phyloP scores from a whole-genome alignment of 2,113 vertebrate genomes.

The Pelmatolapia mariae region DNA sequence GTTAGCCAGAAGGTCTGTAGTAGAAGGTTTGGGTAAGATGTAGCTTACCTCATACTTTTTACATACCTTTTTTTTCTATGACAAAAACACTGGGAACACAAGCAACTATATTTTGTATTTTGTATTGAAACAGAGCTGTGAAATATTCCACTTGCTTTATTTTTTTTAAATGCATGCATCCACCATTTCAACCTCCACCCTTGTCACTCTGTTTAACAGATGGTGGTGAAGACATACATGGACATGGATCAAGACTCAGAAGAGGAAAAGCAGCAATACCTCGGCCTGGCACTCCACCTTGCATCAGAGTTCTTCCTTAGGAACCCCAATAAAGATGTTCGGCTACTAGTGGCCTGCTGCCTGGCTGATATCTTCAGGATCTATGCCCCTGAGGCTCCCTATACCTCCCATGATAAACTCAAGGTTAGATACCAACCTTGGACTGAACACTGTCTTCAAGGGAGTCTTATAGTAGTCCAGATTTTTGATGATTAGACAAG shows the following conservation, averaged over 20 bases:
- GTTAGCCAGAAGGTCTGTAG: neutral
- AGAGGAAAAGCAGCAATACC: slow-evolving; percentile 98
- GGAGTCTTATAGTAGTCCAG: neutral
- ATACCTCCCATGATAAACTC: slow-evolving; percentile 98
- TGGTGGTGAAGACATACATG: slow-evolving; percentile 99
- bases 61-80: neutral
- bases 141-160: neutral
- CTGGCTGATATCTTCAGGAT: slow-evolving; percentile 99
- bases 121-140: neutral
- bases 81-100: neutral
- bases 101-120: neutral
- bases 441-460: neutral
- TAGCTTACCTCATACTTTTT: neutral
- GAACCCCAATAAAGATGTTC: slow-evolving; percentile 99
- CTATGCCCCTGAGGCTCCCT: slow-evolving; percentile 97
- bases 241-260: slow-evolving; percentile 99
- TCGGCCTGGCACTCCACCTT: slow-evolving; percentile 93
- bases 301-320: slow-evolving; percentile 99
- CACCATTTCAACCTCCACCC: neutral
- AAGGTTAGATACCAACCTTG: slow-evolving; percentile 75
- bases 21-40: neutral
- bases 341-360: slow-evolving; percentile 96
- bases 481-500: neutral
- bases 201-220: slow-evolving; percentile 65
- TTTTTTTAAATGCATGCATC: neutral